A percentile compares a stretch with the other conserved stretches of the same genome.
Conservation (phyloP, 2,888 invertebrate genomes). For the Sepiola atlantica region DNA sequence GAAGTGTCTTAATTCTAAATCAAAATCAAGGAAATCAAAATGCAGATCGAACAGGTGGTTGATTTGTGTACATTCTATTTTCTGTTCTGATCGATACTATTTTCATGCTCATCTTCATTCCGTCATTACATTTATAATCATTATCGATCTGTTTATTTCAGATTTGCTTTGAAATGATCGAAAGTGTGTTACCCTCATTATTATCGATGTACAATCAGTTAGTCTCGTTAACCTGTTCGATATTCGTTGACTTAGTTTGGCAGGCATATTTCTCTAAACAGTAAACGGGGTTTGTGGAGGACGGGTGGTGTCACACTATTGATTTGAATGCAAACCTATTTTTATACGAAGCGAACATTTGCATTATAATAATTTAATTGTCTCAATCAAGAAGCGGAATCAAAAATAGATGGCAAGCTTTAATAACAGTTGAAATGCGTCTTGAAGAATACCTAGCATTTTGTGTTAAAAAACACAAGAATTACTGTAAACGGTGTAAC, state of each 20-base stretch:
- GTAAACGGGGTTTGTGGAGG: neutral
- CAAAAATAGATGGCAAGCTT: too few relatives aligned
- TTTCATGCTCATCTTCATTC: neutral
- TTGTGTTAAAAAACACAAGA: too few relatives aligned
- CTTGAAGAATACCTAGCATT: too few relatives aligned
- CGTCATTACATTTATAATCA: neutral
- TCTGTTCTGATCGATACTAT: neutral
- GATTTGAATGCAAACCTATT: neutral
- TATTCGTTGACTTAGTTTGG: neutral
- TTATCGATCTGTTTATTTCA: conserved; percentile 4
- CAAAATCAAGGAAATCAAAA: neutral
- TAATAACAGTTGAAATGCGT: too few relatives aligned
- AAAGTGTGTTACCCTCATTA: neutral
- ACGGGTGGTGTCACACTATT: neutral
- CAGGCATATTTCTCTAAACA: neutral
- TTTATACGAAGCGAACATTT: neutral
- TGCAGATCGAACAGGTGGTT: neutral
- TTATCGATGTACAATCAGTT: neutral
- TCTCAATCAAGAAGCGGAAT: too few relatives aligned
- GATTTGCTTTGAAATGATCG: neutral
- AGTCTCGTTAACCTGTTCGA: neutral
- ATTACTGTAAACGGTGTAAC: too few relatives aligned
- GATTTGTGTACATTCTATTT: neutral
- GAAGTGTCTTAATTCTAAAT: too few relatives aligned
- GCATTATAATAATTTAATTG: neutral